Percentiles rank a stretch among this genome's conserved stretches.
These are phyloP conservation scores for Merops nubicus DNA, from an alignment of 2,113 vertebrate species.

Conservation along the genomic window DNA sequence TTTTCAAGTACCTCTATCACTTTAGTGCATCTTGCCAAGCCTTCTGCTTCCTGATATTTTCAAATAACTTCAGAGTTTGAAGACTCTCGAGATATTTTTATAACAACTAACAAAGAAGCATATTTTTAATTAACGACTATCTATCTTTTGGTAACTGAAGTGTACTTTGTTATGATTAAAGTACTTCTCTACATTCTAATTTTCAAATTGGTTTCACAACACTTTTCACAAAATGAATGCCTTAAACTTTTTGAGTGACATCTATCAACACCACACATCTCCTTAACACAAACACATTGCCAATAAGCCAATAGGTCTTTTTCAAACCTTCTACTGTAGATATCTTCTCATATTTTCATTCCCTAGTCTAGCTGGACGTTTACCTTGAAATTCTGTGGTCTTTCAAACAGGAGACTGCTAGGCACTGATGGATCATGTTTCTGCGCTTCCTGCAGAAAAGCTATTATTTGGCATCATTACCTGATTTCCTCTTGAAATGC, in stretches of 20 bases:
- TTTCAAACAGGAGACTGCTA: not conserved
- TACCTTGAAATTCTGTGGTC: not conserved
- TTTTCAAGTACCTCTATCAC: slow-evolving; percentile 48
- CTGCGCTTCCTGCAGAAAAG: not conserved
- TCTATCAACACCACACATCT: not conserved
- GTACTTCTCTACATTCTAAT: not conserved
- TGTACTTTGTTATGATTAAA: not conserved
- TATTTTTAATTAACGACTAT: not conserved
- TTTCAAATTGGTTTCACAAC: not conserved
- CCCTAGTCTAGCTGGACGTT: not conserved
- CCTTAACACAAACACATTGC: not conserved
- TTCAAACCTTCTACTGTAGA: not conserved
- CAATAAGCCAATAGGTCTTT: not conserved
- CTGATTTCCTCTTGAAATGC: not conserved
- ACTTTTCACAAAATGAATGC: not conserved
- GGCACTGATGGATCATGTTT: not conserved
- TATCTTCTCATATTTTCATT: not conserved
- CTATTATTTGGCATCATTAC: not conserved
- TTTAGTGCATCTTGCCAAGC: slow-evolving; percentile 35
- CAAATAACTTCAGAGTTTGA: not conserved
- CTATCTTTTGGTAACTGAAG: not conserved
- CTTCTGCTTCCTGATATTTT: slow-evolving; percentile 1
- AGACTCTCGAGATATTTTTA: not conserved
- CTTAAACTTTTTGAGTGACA: not conserved
- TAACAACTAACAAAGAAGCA: not conserved